Conservation (phyloP, 2,113 vertebrate species). For the Pycnonotus jocosus region DNA sequence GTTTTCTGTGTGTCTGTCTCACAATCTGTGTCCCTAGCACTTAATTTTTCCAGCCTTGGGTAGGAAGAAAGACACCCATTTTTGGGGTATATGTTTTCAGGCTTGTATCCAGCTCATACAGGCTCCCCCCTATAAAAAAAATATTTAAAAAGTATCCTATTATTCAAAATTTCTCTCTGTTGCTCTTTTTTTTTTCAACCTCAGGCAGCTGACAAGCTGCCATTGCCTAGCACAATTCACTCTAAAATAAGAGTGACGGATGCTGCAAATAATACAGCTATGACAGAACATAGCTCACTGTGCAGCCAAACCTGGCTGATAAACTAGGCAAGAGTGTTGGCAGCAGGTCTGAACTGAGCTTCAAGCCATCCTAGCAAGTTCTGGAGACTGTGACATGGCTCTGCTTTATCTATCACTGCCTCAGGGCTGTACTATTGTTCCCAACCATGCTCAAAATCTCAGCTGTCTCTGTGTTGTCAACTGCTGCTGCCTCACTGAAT, state of each 20-base stretch:
- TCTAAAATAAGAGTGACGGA: neutral
- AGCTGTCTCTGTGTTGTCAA: rapidly evolving
- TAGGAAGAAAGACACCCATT: neutral
- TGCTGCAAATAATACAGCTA: neutral
- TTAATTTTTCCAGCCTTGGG: neutral
- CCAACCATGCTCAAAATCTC: neutral
- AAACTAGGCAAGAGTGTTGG: neutral
- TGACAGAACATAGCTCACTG: neutral
- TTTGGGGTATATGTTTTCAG: neutral
- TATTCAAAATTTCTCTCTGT: neutral
- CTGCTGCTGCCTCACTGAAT: neutral
- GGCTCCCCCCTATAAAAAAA: neutral
- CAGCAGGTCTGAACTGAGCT: neutral
- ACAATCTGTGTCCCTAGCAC: neutral
- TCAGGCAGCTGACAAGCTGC: neutral
- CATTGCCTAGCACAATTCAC: neutral
- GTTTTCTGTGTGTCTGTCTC: neutral
- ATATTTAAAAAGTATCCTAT: too few relatives aligned
- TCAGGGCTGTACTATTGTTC: neutral
- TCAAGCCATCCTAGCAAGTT: neutral
- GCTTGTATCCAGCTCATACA: neutral
- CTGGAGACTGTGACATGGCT: neutral
- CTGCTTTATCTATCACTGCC: neutral
- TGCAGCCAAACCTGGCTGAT: neutral
- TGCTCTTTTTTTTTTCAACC: neutral